Evolutionary conservation across 2,888 invertebrate genomes (phyloP).

Genomic region (Phortica okadai): DNA sequence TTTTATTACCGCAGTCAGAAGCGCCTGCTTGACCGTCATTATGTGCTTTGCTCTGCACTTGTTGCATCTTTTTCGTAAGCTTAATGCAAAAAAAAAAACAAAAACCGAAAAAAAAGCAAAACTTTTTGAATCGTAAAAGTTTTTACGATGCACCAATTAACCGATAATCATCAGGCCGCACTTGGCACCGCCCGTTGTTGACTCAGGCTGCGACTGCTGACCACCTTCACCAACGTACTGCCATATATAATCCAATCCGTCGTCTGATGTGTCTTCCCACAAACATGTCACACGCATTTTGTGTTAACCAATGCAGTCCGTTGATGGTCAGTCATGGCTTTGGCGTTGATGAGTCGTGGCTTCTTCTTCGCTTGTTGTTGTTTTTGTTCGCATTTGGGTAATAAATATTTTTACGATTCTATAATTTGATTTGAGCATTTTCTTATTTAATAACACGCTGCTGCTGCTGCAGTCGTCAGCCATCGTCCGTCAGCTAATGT

Average conservation of each 20-base stretch:
- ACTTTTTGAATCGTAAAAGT: constrained; percentile 62
- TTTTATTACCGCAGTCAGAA: not conserved
- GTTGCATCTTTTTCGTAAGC: constrained; percentile 7
- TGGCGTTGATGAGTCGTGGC: constrained; percentile 21
- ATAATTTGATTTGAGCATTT: constrained; percentile 73
- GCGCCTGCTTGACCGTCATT: not conserved
- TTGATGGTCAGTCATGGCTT: constrained; percentile 12
- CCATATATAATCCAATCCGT: constrained; percentile 53
- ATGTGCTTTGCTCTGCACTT: constrained; percentile 2
- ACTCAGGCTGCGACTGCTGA: not conserved
- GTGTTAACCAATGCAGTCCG: constrained; percentile 44
- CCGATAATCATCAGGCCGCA: constrained; percentile 74
- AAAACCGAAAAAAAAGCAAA: not conserved
- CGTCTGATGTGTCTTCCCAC: constrained; percentile 45
- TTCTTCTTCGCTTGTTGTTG: constrained; percentile 22
- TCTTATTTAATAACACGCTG: constrained; percentile 57
- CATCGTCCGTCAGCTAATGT: constrained; percentile 32
- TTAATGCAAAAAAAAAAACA: constrained; percentile 40
- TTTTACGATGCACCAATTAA: constrained; percentile 74
- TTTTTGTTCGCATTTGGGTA: constrained; percentile 45
- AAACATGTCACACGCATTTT: constrained; percentile 35
- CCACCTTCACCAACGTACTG: constrained; percentile 43
- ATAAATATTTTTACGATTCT: constrained; percentile 74
- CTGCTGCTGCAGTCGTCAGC: constrained; percentile 30
- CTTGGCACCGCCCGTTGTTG: constrained; percentile 47